phyloP scores from a whole-genome alignment of 2,888 invertebrate genomes.

The Drosophila austrosaltans region DNA sequence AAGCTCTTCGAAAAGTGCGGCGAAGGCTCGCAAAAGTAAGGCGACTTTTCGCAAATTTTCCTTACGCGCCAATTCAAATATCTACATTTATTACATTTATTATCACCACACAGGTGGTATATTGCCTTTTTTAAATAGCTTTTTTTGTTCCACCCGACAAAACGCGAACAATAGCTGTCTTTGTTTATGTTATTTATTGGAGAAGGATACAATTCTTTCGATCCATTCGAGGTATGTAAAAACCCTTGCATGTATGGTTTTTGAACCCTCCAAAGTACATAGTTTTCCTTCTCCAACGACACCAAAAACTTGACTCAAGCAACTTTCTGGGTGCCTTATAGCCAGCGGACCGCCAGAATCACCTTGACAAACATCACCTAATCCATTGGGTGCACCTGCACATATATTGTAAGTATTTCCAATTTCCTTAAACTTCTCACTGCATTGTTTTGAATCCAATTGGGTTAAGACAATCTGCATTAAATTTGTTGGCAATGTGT shows the following conservation, averaged over 20 bases:
- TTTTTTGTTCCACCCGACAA: too few species aligned
- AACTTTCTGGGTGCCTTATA: conserved; percentile 10
- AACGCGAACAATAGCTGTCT: too few species aligned
- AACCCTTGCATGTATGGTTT: conserved; percentile 22
- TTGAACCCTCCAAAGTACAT: accelerated
- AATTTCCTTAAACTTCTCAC: background rate
- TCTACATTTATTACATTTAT: too few species aligned
- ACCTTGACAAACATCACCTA: conserved; percentile 22
- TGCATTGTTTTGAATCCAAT: accelerated
- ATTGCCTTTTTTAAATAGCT: too few species aligned
- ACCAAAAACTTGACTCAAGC: conserved; percentile 30
- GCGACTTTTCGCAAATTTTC: too few species aligned
- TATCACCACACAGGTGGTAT: too few species aligned
- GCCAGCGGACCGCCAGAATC: conserved; percentile 53
- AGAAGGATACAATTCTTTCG: conserved; percentile 37
- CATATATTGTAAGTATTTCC: conserved; percentile 17
- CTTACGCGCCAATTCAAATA: too few species aligned
- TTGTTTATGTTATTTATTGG: background rate
- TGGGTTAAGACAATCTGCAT: background rate
- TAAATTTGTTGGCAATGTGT: background rate
- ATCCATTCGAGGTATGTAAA: conserved; percentile 44
- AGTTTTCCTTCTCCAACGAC: conserved; percentile 1
- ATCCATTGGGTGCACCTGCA: background rate
- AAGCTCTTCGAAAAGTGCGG: too few species aligned
- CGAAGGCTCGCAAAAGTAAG: too few species aligned